Percentiles rank a stretch among this genome's conserved stretches.
Evolutionary conservation across 2,888 invertebrate genomes (phyloP).

Genomic region (Hemaris fuciformis): DNA sequence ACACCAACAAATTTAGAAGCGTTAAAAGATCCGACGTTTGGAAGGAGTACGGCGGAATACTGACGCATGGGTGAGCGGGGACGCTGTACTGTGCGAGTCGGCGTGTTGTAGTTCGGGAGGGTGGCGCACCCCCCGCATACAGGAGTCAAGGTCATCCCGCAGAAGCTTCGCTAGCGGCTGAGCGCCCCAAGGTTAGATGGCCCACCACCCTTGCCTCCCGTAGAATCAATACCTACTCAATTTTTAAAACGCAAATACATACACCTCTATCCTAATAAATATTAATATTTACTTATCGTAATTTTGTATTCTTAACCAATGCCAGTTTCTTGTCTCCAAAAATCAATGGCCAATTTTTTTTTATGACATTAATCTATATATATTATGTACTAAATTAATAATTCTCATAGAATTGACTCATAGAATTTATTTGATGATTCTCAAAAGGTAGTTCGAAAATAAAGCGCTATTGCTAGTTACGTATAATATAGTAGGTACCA

Average conservation of each 20-base stretch:
- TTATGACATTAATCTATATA: too few species aligned
- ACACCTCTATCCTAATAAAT: slow-evolving; percentile 12
- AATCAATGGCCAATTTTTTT: too few species aligned
- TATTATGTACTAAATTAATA: too few species aligned
- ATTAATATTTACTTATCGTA: too few species aligned
- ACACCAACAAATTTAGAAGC: background rate
- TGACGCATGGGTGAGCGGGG: slow-evolving; percentile 26
- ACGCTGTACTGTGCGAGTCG: slow-evolving; percentile 29
- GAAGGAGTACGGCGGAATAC: slow-evolving; percentile 1
- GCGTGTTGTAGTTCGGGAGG: slow-evolving; percentile 39
- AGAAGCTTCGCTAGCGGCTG: slow-evolving; percentile 49
- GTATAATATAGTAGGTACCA: too few species aligned
- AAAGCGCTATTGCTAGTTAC: too few species aligned
- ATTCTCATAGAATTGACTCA: too few species aligned
- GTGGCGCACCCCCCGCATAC: slow-evolving; percentile 37
- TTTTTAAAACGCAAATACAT: slow-evolving; percentile 29
- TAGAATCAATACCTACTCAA: slow-evolving; percentile 54
- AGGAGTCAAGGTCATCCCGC: slow-evolving; percentile 58
- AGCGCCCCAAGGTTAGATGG: slow-evolving; percentile 48
- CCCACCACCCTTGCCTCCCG: slow-evolving; percentile 31
- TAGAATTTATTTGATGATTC: too few species aligned
- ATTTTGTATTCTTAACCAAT: too few species aligned
- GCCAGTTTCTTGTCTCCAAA: too few species aligned
- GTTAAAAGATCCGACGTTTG: background rate
- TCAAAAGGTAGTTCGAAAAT: too few species aligned